A percentile compares a stretch with the other conserved stretches of the same genome.
phyloP scores from a whole-genome alignment of 1,140 invertebrate genomes.

The Drosophila bipectinata region DNA sequence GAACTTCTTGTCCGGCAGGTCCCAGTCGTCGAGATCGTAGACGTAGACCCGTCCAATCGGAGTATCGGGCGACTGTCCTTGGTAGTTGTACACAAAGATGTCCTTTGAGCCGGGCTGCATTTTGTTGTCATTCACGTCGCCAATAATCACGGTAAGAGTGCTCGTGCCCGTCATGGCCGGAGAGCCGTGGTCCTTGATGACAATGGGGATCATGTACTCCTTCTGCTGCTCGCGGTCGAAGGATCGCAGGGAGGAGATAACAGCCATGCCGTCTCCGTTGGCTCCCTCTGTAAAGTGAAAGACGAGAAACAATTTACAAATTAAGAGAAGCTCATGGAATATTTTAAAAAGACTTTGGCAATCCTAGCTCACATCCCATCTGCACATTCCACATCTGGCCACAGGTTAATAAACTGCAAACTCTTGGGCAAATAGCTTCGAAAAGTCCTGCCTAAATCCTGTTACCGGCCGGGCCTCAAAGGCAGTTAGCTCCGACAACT shows the following conservation, averaged over 20 bases:
- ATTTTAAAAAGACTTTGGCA: background rate
- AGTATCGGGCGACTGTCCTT: conserved; percentile 95
- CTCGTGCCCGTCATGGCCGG: conserved; percentile 97
- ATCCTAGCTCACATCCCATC: background rate
- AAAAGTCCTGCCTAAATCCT: conserved; percentile 49
- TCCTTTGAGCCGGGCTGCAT: conserved; percentile 98
- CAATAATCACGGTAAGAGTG: conserved; percentile 97
- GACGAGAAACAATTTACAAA: too few species aligned
- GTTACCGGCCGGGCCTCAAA: conserved; percentile 47
- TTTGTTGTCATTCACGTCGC: conserved; percentile 98
- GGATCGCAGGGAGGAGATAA: conserved; percentile 93
- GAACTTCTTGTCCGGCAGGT: conserved; percentile 98
- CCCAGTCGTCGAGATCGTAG: conserved; percentile 98
- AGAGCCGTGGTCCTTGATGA: conserved; percentile 95
- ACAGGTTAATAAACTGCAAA: background rate
- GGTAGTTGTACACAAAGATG: conserved; percentile 98
- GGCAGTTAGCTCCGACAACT: conserved; percentile 51
- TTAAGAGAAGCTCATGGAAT: background rate
- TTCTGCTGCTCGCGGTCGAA: conserved; percentile 98
- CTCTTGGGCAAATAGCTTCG: background rate
- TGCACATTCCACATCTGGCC: background rate
- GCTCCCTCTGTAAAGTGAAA: conserved; percentile 90
- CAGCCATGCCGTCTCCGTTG: conserved; percentile 97
- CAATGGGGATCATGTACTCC: conserved; percentile 96
- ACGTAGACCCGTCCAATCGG: conserved; percentile 98